A percentile compares a stretch with the other conserved stretches of the same genome.
phyloP scores from a whole-genome alignment of 2,888 invertebrate species.

The Melipona beecheii region DNA sequence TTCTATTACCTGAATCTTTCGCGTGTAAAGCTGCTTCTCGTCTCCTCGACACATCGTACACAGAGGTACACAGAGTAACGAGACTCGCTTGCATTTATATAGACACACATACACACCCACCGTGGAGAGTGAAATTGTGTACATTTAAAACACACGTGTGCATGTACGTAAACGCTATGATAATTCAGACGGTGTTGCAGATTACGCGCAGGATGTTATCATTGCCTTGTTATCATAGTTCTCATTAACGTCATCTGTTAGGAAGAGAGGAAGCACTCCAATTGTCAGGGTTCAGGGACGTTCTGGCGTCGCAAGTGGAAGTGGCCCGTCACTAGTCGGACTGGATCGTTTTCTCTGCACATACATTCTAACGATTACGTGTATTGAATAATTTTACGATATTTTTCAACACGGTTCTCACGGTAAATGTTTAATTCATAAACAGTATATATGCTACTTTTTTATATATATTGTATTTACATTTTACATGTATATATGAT shows the following conservation, averaged over 20 bases:
- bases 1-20: not conserved
- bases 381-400: not conserved
- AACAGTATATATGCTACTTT: not conserved
- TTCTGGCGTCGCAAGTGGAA: not conserved
- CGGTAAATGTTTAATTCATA: not conserved
- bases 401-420: not conserved
- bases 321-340: slow-evolving; percentile 17
- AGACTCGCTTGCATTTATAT: not conserved
- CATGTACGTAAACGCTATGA: not conserved
- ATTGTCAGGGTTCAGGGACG: slow-evolving; percentile 39
- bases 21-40: not conserved
- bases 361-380: not conserved
- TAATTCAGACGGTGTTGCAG: slow-evolving; percentile 17
- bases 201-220: slow-evolving; percentile 40
- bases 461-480: not conserved
- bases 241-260: slow-evolving; percentile 32
- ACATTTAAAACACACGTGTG: not conserved
- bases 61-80: not conserved
- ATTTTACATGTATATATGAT: too few relatives aligned
- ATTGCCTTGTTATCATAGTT: slow-evolving; percentile 42
- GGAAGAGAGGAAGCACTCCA: slow-evolving; percentile 27
- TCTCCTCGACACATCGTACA: not conserved
- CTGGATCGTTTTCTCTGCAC: not conserved
- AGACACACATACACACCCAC: not conserved
- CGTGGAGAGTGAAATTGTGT: not conserved